Percentiles rank a stretch among this genome's conserved stretches.
phyloP scores from a whole-genome alignment of 2,888 invertebrate genomes.

The Crepidodera aurea region DNA sequence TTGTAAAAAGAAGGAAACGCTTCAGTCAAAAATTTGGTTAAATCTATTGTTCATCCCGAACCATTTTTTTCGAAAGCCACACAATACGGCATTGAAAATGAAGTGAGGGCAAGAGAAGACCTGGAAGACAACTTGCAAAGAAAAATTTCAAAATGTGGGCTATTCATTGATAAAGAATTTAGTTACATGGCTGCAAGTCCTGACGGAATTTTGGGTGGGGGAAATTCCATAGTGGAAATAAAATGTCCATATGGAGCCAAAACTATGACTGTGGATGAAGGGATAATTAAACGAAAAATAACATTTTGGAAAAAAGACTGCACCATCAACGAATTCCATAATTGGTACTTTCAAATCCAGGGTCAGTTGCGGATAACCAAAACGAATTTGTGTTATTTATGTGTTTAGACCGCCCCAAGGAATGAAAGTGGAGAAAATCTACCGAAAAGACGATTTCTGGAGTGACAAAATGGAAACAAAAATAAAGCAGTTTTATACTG shows the following conservation, averaged over 20 bases:
- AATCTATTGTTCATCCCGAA: constrained; percentile 3
- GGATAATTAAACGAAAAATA: constrained; percentile 8
- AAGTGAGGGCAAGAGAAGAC: not conserved
- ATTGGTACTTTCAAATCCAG: constrained; percentile 7
- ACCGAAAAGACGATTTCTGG: not conserved
- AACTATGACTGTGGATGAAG: constrained; percentile 12
- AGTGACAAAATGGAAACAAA: constrained; percentile 8
- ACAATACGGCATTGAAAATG: too few species aligned
- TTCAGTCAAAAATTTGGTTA: too few species aligned
- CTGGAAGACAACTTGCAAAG: constrained; percentile 3
- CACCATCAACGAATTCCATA: constrained; percentile 6
- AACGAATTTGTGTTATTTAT: not conserved
- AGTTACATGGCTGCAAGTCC: constrained; percentile 11
- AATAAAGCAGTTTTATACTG: constrained; percentile 8
- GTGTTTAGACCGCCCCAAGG: not conserved
- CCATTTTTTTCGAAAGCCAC: constrained; percentile 8
- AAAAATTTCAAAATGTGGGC: constrained; percentile 7
- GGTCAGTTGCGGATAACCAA: not conserved
- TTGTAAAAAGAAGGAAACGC: constrained; percentile 1
- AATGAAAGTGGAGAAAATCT: constrained; percentile 1
- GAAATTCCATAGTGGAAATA: constrained; percentile 9
- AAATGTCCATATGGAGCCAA: constrained; percentile 11
- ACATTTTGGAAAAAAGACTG: constrained; percentile 17
- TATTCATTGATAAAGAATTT: constrained; percentile 15
- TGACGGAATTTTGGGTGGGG: constrained; percentile 3